Percentiles rank a stretch among this genome's conserved stretches.
Conservation (phyloP, 2,888 invertebrate species). For the Sceliomorpha sp. region DNA sequence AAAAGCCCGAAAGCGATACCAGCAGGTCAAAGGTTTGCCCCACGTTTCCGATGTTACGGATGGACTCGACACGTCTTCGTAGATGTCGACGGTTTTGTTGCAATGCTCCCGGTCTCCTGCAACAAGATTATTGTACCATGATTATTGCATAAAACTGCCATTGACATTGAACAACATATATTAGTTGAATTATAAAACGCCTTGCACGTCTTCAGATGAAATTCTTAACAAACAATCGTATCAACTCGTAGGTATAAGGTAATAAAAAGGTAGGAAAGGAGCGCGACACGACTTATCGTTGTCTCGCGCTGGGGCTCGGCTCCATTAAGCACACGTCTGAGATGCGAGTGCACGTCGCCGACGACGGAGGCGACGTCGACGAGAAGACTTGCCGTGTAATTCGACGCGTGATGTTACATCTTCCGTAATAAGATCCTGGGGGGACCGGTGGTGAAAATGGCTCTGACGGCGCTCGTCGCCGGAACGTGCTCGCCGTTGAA, state of each 20-base stretch:
- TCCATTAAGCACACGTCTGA: constrained; percentile 15
- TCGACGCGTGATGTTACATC: constrained; percentile 64
- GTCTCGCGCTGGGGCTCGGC: not conserved
- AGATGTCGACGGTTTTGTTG: constrained; percentile 96
- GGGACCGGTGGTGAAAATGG: constrained; percentile 57
- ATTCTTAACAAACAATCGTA: too few relatives aligned
- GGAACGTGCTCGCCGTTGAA: constrained; percentile 35
- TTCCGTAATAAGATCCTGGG: constrained; percentile 64
- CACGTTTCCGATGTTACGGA: constrained; percentile 90
- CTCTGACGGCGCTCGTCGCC: constrained; percentile 45
- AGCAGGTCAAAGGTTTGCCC: constrained; percentile 93
- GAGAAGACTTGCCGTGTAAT: constrained; percentile 55
- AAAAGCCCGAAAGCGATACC: constrained; percentile 93
- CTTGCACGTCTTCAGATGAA: too few relatives aligned
- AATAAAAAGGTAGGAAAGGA: too few relatives aligned
- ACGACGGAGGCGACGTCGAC: too few relatives aligned
- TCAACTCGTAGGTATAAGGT: too few relatives aligned
- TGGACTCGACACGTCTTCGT: constrained; percentile 94
- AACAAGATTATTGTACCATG: too few relatives aligned
- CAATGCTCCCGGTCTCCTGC: constrained; percentile 90
- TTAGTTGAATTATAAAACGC: too few relatives aligned
- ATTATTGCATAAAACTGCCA: too few relatives aligned
- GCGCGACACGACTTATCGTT: too few relatives aligned
- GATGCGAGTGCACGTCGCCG: constrained; percentile 12
- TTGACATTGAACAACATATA: too few relatives aligned